Evolutionary conservation across 2,797 vertebrate genomes (phyloP).

Genomic region (Lepilemur septentrionalis): DNA sequence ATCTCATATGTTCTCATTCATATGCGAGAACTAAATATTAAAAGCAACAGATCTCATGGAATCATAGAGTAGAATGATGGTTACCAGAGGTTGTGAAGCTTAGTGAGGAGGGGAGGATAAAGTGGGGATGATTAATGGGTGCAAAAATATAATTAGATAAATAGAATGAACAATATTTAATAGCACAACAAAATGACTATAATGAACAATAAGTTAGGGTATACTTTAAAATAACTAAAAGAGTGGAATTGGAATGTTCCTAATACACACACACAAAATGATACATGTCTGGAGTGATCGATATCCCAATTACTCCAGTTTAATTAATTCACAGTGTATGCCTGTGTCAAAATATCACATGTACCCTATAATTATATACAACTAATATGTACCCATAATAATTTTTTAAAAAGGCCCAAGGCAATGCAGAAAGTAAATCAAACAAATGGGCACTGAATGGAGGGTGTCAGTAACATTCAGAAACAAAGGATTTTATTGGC

Average conservation of each 20-base stretch:
- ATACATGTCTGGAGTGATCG: no score
- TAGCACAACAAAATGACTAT: not conserved
- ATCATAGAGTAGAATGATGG: not conserved
- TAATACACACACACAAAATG: not conserved
- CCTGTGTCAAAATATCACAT: no score
- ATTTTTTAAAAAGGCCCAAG: not conserved
- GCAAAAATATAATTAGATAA: not conserved
- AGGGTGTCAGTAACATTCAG: not conserved
- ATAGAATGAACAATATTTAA: not conserved
- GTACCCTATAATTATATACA: not conserved
- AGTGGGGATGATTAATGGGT: not conserved
- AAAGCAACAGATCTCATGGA: not conserved
- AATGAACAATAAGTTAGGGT: not conserved
- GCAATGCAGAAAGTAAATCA: not conserved
- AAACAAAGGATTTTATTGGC: not conserved
- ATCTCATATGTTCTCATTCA: not conserved
- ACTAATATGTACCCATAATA: not conserved
- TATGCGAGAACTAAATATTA: not conserved
- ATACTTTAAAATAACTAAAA: not conserved
- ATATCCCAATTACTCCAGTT: no score
- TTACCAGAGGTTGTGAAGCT: not conserved
- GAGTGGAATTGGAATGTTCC: not conserved
- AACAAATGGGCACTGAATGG: not conserved
- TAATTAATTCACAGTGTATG: no score
- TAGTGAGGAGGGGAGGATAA: not conserved